Conservation (phyloP, 1,140 invertebrate species). For the Choristoneura fumiferana region DNA sequence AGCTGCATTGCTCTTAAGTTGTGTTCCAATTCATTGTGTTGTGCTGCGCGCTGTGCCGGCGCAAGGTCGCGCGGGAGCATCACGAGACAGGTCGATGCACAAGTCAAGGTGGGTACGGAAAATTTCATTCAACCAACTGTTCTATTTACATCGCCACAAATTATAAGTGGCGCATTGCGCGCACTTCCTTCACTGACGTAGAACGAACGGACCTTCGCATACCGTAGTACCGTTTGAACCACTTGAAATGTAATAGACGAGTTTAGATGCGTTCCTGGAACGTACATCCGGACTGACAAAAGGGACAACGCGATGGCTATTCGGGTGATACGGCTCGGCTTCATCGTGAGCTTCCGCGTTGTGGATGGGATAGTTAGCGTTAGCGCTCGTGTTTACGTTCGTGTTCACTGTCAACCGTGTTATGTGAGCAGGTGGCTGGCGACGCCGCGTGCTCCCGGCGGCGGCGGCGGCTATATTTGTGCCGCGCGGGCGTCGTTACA, state of each 20-base stretch:
- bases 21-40: slow-evolving; percentile 25
- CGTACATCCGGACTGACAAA: slow-evolving; percentile 31
- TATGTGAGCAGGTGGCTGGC: slow-evolving; percentile 66
- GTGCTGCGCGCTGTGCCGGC: slow-evolving; percentile 36
- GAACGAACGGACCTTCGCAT: slow-evolving; percentile 55
- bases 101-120: slow-evolving; percentile 66
- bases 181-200: slow-evolving; percentile 69
- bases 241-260: slow-evolving; percentile 35
- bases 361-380: slow-evolving; percentile 26
- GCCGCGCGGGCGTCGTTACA: slow-evolving; percentile 62
- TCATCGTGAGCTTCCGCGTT: slow-evolving; percentile 23
- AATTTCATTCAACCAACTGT: slow-evolving; percentile 68
- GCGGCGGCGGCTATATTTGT: slow-evolving; percentile 53
- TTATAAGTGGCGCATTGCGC: slow-evolving; percentile 54
- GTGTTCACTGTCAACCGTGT: slow-evolving; percentile 70
- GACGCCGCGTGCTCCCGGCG: slow-evolving; percentile 47
- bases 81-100: slow-evolving; percentile 67
- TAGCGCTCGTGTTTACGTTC: slow-evolving; percentile 60
- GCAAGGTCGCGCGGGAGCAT: slow-evolving; percentile 68
- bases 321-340: slow-evolving; percentile 20
- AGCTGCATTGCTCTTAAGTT: no score
- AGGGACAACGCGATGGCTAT: slow-evolving; percentile 27
- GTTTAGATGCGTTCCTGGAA: slow-evolving; percentile 41
- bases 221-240: slow-evolving; percentile 28
- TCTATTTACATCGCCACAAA: slow-evolving; percentile 70